Conservation (phyloP, 64 coral and sea anemone species). For the Cladopsammia gracilis region DNA sequence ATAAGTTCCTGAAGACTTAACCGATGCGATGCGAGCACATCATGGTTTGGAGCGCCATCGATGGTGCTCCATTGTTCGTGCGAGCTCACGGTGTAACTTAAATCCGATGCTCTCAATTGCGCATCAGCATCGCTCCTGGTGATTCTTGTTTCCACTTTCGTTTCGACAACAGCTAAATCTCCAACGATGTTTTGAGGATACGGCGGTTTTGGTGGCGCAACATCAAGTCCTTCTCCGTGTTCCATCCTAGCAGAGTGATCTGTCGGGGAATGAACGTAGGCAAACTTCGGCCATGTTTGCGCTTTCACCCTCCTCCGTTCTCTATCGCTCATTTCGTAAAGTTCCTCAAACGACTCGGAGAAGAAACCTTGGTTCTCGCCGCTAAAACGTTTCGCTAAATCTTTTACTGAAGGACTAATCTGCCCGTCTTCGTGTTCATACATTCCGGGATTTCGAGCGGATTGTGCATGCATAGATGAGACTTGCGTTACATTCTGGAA, state of each 20-base stretch:
- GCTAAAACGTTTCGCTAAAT: constrained; percentile 71
- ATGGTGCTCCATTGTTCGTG: background rate
- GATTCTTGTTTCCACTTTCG: constrained; percentile 10
- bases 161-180: constrained; percentile 38
- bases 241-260: background rate
- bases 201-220: constrained; percentile 30
- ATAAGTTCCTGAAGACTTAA: constrained; percentile 95
- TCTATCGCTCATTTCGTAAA: constrained; percentile 43
- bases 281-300: constrained; percentile 87
- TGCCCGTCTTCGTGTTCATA: background rate
- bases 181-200: constrained; percentile 37
- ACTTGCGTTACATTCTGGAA: constrained; percentile 34
- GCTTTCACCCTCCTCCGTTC: constrained; percentile 80
- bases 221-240: background rate
- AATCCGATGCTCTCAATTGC: background rate
- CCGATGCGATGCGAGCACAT: constrained; percentile 82
- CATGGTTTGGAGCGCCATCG: constrained; percentile 1
- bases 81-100: background rate
- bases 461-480: background rate
- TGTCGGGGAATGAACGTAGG: constrained; percentile 11
- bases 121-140: constrained; percentile 9
- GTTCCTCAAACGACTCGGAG: constrained; percentile 11
- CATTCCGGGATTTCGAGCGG: background rate
- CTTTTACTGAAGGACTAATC: constrained; percentile 75
- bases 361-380: constrained; percentile 25